A percentile compares a stretch with the other conserved stretches of the same genome.
Evolutionary conservation across 1,140 invertebrate genomes (phyloP).

Genomic region (Ips nitidus): DNA sequence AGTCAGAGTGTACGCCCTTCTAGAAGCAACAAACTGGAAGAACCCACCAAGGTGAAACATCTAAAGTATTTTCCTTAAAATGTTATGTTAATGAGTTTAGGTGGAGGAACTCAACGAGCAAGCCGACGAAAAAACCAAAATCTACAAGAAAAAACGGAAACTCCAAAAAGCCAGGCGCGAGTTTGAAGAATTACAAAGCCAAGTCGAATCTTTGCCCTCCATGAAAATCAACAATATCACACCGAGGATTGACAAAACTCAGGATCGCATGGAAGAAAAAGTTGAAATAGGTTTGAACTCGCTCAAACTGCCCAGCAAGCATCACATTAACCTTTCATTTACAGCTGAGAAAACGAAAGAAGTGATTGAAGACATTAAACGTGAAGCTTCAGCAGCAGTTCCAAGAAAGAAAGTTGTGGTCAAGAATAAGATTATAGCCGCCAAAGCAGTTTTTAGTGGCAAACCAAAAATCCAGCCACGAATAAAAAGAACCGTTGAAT

Average conservation of each 20-base stretch:
- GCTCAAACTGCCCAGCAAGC: neutral
- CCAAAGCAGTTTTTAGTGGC: no score
- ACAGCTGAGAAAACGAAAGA: constrained; percentile 11
- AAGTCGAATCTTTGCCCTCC: neutral
- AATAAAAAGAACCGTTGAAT: no score
- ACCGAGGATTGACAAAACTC: constrained; percentile 5
- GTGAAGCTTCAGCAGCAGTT: neutral
- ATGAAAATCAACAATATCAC: neutral
- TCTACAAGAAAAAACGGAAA: neutral
- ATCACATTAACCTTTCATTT: neutral
- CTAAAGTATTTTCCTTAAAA: no score
- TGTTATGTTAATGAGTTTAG: no score
- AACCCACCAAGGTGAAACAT: neutral
- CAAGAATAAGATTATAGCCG: no score
- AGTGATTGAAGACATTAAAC: constrained; percentile 4
- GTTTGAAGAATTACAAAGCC: neutral
- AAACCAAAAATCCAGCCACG: neutral
- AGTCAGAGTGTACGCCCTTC: neutral
- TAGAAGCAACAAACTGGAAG: neutral
- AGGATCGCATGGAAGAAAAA: constrained; percentile 14
- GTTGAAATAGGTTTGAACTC: constrained; percentile 1
- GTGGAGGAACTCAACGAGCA: constrained; percentile 10
- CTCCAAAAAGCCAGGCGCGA: neutral
- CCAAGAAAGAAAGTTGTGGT: neutral
- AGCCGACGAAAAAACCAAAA: neutral